A percentile compares a stretch with the other conserved stretches of the same genome.
These are phyloP conservation scores for Microchirus variegatus DNA, from an alignment of 2,797 vertebrate species.

Conservation along the genomic window DNA sequence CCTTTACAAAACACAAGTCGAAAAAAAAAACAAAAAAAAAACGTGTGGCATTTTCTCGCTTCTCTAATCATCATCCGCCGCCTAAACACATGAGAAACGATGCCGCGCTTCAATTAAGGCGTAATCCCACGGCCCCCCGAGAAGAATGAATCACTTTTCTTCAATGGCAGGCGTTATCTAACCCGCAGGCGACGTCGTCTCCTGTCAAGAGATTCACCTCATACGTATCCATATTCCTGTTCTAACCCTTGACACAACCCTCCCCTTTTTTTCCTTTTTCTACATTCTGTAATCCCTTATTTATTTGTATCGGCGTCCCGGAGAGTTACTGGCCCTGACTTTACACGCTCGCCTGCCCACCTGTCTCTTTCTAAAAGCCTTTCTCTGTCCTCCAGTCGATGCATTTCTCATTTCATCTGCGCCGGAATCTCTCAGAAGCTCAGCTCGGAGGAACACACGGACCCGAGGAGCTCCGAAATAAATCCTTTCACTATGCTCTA, in stretches of 20 bases:
- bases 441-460: conserved; percentile 45
- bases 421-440: conserved; percentile 48
- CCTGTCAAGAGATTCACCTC: background rate
- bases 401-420: conserved; percentile 52
- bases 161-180: conserved; percentile 21
- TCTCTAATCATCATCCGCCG: conserved; percentile 67
- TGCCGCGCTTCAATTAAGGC: conserved; percentile 46
- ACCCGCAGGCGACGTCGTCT: conserved; percentile 11
- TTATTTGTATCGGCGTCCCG: conserved; percentile 2
- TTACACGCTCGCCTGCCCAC: conserved; percentile 13
- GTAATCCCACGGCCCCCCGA: conserved; percentile 12
- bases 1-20: conserved; percentile 77
- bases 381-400: conserved; percentile 44
- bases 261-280: background rate
- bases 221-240: no score
- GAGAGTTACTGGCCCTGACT: conserved; percentile 11
- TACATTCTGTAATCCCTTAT: conserved; percentile 2
- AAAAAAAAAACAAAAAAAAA: conserved; percentile 58
- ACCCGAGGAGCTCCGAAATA: conserved; percentile 46
- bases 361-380: conserved; percentile 29
- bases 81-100: conserved; percentile 56
- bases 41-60: conserved; percentile 68
- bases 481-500: conserved; percentile 51
- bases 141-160: conserved; percentile 36
- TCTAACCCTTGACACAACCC: background rate